These are phyloP conservation scores for Xyrichtys novacula DNA, from an alignment of 2,797 vertebrate genomes.

Conservation along the genomic window DNA sequence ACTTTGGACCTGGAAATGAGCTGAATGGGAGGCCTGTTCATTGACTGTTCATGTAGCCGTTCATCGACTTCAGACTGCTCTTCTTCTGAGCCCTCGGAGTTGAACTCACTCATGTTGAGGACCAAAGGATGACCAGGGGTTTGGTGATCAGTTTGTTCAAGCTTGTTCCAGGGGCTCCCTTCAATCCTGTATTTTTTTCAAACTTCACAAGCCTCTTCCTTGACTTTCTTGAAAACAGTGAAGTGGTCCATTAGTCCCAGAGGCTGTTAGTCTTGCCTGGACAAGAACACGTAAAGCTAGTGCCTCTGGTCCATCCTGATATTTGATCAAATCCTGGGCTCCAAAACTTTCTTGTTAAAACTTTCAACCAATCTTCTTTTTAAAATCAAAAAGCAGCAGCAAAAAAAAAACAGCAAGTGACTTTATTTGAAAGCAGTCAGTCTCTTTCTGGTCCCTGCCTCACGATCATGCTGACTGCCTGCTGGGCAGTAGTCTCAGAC, in stretches of 20 bases:
- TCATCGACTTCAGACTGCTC: slow-evolving; percentile 65
- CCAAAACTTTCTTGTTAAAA: slow-evolving; percentile 9
- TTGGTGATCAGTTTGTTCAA: background rate
- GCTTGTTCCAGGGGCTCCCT: background rate
- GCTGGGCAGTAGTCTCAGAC: slow-evolving; percentile 50
- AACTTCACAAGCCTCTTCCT: slow-evolving; percentile 7
- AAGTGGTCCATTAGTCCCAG: background rate
- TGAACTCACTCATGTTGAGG: slow-evolving; percentile 48
- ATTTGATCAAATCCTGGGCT: slow-evolving; percentile 10
- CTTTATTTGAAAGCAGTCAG: slow-evolving; percentile 35
- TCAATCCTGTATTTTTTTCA: background rate
- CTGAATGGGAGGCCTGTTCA: slow-evolving; percentile 67
- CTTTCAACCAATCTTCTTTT: background rate
- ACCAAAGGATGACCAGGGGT: background rate
- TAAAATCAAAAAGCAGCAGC: slow-evolving; percentile 14
- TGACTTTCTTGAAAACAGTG: background rate
- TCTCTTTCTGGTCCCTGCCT: slow-evolving; percentile 29
- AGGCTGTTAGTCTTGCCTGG: slow-evolving; percentile 11
- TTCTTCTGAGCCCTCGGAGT: slow-evolving; percentile 76
- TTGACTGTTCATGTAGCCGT: slow-evolving; percentile 29
- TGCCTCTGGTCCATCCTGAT: slow-evolving; percentile 18
- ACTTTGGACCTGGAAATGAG: slow-evolving; percentile 70
- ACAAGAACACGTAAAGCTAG: slow-evolving; percentile 24
- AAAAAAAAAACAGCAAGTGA: slow-evolving; percentile 20
- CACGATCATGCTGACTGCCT: slow-evolving; percentile 29